A percentile compares a stretch with the other conserved stretches of the same genome.
These are phyloP conservation scores for Ectropis crepuscularia DNA, from an alignment of 2,888 invertebrate species.

Conservation along the genomic window DNA sequence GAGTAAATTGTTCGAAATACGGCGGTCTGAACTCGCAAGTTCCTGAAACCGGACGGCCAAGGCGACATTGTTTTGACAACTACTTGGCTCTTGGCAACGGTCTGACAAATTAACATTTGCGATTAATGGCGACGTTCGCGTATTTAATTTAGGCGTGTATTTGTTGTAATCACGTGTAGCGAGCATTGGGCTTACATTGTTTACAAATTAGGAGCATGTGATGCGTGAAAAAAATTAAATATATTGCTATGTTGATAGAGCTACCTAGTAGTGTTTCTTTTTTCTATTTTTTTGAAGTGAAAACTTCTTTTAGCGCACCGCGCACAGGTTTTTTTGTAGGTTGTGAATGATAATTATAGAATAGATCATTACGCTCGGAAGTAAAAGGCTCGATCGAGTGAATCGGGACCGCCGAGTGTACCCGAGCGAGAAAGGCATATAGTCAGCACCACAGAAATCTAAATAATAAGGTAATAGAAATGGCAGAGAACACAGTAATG, in stretches of 20 bases:
- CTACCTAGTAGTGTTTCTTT: background rate
- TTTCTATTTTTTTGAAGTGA: too few relatives aligned
- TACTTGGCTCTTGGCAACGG: slow-evolving; percentile 40
- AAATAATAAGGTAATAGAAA: too few relatives aligned
- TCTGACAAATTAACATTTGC: slow-evolving; percentile 36
- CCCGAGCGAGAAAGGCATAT: too few relatives aligned
- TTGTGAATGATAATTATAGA: too few relatives aligned
- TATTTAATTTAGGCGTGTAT: slow-evolving; percentile 21
- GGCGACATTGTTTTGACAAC: slow-evolving; percentile 46
- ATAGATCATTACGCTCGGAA: too few relatives aligned
- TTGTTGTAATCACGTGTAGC: slow-evolving; percentile 17
- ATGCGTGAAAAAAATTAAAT: slow-evolving; percentile 9
- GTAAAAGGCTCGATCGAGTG: too few relatives aligned
- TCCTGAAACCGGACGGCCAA: slow-evolving; percentile 37
- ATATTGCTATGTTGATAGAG: background rate
- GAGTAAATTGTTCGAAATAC: slow-evolving; percentile 17
- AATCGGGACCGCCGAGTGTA: too few relatives aligned
- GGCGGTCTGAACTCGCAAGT: slow-evolving; percentile 5
- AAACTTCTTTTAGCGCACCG: too few relatives aligned
- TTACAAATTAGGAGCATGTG: slow-evolving; percentile 31
- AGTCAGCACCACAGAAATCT: too few relatives aligned
- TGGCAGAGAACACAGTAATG: too few relatives aligned
- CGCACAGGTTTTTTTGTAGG: too few relatives aligned
- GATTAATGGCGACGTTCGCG: slow-evolving; percentile 11
- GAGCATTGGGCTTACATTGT: slow-evolving; percentile 25